Base-by-base conservation (phyloP, 1,140 invertebrate species). In the Manduca sexta region DNA sequence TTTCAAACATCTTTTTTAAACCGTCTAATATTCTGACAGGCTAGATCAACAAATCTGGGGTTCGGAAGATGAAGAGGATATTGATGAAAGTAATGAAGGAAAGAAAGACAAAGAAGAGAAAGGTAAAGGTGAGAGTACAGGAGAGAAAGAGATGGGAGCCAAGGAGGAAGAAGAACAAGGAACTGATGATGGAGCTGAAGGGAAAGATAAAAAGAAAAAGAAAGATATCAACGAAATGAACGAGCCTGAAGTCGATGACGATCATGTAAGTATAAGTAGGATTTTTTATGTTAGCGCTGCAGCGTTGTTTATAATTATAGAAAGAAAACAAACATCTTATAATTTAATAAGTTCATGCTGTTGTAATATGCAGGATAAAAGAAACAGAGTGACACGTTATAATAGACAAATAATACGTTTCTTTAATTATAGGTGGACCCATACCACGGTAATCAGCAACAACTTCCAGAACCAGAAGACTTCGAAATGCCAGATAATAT, bases 11-110 rank as follows among this genome's bases (percentile, higher is more conserved):
- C n/a, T n/a, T n/a, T n/a, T n/a, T n/a, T n/a, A n/a, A n/a, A 10
- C 11, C 16, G 3, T 7, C 12, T 44, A 12, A 10, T 18, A n/a
- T 42, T 38, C 14, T 45, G 38, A 46, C 39, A 87, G 86, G 49
- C 67, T 93, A 10, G 92, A 93, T 67, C 88, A 93, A 61, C 90
- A 97, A 89, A 92, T 98, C 67, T 98, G 96, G 96, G 95, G 94
- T 12, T 92, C 93, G 16, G 94, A 95, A 62, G 89, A 92, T 47
- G 92, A 95, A 59, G 91, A 93, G 38, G 88, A 92, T 30, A 78
- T 90, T 45, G 87, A 91, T 13, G 88, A 93, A 34, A 84, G 91
- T 14, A 79, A 91, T 34, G 85, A 88, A 17, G 75, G 88, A 2
- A 87, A 88, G 35, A 87, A 92, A 45, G 89, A 92, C 2, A 90